phyloP scores from a whole-genome alignment of 2,797 vertebrate genomes.

The Sphenopsis melanotis region DNA sequence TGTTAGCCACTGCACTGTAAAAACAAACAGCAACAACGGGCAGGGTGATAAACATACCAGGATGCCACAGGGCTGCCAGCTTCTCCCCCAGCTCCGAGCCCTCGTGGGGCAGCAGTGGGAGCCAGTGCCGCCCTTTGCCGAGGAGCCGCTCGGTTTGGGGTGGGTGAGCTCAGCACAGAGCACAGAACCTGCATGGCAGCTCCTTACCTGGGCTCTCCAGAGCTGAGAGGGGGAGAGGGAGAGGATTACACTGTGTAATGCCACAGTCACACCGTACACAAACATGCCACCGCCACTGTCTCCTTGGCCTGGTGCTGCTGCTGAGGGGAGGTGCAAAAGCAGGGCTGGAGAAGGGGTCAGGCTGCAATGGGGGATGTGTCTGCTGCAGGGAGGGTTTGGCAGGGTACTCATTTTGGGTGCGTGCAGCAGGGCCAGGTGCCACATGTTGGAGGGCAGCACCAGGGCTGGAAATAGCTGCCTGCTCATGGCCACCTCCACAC shows the following conservation, averaged over 20 bases:
- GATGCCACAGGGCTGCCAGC: background rate
- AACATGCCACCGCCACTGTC: rapidly evolving
- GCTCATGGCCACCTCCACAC: rapidly evolving
- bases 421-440: background rate
- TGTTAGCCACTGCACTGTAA: slow-evolving; percentile 28
- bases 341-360: background rate
- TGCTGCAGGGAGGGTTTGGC: background rate
- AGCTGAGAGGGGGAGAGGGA: background rate
- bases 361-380: background rate
- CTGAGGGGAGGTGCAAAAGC: background rate
- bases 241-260: background rate
- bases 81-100: background rate
- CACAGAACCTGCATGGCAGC: rapidly evolving
- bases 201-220: background rate
- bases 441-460: rapidly evolving
- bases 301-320: background rate
- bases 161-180: background rate
- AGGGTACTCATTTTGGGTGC: background rate
- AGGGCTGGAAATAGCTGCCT: background rate
- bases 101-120: rapidly evolving
- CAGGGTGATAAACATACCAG: background rate
- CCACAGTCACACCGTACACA: rapidly evolving
- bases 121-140: rapidly evolving
- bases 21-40: slow-evolving; percentile 32
- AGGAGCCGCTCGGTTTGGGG: background rate